phyloP scores from a whole-genome alignment of 2,113 vertebrate species.

The Mola mola region DNA sequence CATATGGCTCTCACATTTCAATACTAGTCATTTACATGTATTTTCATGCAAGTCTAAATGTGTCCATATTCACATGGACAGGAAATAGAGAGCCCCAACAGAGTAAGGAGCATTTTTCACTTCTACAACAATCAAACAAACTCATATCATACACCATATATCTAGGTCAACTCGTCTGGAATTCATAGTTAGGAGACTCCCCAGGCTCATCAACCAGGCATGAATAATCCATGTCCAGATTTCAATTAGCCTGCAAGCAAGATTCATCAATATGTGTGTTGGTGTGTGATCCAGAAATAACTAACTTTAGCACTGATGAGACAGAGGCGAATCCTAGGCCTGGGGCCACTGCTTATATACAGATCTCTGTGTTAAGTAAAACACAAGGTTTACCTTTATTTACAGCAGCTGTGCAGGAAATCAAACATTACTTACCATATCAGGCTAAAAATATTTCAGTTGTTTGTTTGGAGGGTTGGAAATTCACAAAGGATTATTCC shows the following conservation, averaged over 20 bases:
- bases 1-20: no score
- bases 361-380: conserved; percentile 69
- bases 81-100: neutral
- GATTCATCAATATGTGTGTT: conserved; percentile 52
- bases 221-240: conserved; percentile 75
- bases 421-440: conserved; percentile 27
- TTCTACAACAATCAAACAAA: conserved; percentile 14
- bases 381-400: conserved; percentile 4
- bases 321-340: conserved; percentile 39
- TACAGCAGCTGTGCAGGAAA: conserved; percentile 8
- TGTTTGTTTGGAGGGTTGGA: conserved; percentile 12
- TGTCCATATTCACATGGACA: neutral
- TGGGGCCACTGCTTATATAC: conserved; percentile 62
- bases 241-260: conserved; percentile 70
- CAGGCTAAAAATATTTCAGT: conserved; percentile 30
- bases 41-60: conserved; percentile 2
- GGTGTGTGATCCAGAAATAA: conserved; percentile 50
- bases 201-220: conserved; percentile 68
- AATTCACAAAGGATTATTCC: conserved; percentile 1
- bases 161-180: conserved; percentile 69
- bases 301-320: conserved; percentile 57
- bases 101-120: conserved; percentile 1
- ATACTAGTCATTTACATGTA: no score
- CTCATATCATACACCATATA: conserved; percentile 24
- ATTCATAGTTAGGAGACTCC: conserved; percentile 60